Evolutionary conservation across 2,113 vertebrate genomes (phyloP).

Genomic region (Pitta sordida): DNA sequence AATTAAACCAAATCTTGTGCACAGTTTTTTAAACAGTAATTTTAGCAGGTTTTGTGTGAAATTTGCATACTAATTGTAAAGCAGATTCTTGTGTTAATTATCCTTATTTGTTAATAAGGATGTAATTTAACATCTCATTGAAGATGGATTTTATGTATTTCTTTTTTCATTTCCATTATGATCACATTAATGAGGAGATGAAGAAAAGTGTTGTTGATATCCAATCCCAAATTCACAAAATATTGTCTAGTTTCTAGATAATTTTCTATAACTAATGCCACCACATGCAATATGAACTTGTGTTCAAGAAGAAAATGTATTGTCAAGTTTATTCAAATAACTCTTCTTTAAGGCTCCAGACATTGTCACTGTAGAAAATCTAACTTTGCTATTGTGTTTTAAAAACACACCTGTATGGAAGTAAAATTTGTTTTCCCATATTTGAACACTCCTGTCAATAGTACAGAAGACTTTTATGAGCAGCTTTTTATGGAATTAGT

Average conservation of each 20-base stretch:
- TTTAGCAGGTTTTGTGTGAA: background rate
- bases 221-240: background rate
- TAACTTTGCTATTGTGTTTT: background rate
- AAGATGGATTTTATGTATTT: background rate
- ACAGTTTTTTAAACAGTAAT: background rate
- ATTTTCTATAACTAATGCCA: background rate
- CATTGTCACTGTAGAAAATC: background rate
- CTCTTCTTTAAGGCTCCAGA: background rate
- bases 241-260: background rate
- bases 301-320: background rate
- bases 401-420: background rate
- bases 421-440: background rate
- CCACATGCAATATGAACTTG: background rate
- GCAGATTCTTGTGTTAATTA: background rate
- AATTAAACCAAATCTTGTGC: background rate
- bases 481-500: background rate
- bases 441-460: background rate
- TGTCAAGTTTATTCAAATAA: background rate
- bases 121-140: background rate
- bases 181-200: background rate
- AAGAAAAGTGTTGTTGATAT: background rate
- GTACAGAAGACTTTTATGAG: background rate
- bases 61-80: background rate
- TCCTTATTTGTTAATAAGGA: background rate
- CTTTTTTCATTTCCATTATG: background rate